phyloP scores from a whole-genome alignment of 2,888 invertebrate genomes.

The Lysandra coridon region DNA sequence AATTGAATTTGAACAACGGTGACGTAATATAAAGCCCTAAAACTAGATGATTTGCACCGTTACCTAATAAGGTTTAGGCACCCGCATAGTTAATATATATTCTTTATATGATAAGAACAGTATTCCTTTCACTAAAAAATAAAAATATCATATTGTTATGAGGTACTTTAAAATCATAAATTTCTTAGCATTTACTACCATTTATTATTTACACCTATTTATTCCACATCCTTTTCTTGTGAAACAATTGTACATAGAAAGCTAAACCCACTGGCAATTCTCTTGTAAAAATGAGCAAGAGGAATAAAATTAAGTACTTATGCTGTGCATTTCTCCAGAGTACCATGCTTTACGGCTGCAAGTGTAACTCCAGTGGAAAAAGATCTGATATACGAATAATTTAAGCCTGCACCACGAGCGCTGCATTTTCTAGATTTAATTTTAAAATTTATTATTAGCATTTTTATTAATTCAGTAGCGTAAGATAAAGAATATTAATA shows the following conservation, averaged over 20 bases:
- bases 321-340: slow-evolving; percentile 47
- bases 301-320: slow-evolving; percentile 45
- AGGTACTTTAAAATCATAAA: too few relatives aligned
- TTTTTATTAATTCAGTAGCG: slow-evolving; percentile 17
- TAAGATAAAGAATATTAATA: background rate
- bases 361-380: slow-evolving; percentile 39
- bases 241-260: slow-evolving; percentile 31
- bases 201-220: too few relatives aligned
- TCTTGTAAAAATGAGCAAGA: slow-evolving; percentile 41
- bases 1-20: too few relatives aligned
- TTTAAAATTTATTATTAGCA: slow-evolving; percentile 28
- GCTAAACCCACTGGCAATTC: slow-evolving; percentile 38
- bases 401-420: slow-evolving; percentile 29
- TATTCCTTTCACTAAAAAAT: too few relatives aligned
- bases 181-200: too few relatives aligned
- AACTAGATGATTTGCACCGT: too few relatives aligned
- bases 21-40: too few relatives aligned
- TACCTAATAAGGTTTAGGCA: too few relatives aligned
- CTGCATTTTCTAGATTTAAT: slow-evolving; percentile 31
- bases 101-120: too few relatives aligned
- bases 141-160: too few relatives aligned
- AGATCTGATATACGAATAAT: slow-evolving; percentile 35
- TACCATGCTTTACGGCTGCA: slow-evolving; percentile 46
- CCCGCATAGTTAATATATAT: too few relatives aligned
- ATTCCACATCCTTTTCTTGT: background rate